Conservation (phyloP, 2,113 vertebrate species). For the Lipophrys pholis region DNA sequence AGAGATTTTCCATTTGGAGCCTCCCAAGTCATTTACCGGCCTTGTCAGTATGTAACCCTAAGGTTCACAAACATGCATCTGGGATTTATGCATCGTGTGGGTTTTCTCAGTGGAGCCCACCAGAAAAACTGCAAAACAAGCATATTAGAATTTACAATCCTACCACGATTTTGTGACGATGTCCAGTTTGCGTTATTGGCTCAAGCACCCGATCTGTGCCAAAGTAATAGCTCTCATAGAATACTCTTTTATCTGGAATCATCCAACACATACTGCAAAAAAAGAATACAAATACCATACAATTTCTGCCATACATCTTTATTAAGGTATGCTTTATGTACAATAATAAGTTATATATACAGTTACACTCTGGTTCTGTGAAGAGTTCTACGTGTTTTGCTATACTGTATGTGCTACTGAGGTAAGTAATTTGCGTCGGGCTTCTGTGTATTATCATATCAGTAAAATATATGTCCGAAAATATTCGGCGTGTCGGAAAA, state of each 20-base stretch:
- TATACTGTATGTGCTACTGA: conserved; percentile 68
- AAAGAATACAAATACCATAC: background rate
- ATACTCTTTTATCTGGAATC: background rate
- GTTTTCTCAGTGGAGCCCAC: too few relatives aligned
- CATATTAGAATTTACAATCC: too few relatives aligned
- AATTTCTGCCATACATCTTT: conserved; percentile 73
- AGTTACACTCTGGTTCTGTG: conserved; percentile 71
- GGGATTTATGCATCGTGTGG: too few relatives aligned
- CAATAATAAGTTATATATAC: conserved; percentile 90
- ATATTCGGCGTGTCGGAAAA: conserved; percentile 30
- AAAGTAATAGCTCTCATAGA: background rate
- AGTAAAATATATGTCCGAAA: conserved; percentile 43
- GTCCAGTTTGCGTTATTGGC: background rate
- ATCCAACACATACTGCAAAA: background rate
- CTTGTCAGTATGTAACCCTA: conserved; percentile 1
- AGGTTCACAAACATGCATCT: too few relatives aligned
- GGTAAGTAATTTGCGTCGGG: conserved; percentile 74
- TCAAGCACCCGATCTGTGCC: background rate
- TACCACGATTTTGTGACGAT: background rate
- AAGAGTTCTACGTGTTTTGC: conserved; percentile 55
- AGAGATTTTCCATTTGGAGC: conserved; percentile 43
- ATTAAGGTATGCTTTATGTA: conserved; percentile 81
- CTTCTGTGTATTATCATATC: conserved; percentile 54
- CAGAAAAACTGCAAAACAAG: too few relatives aligned
- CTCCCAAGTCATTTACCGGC: conserved; percentile 14